Conservation (phyloP, 2,113 vertebrate species). For the Danionella cerebrum region DNA sequence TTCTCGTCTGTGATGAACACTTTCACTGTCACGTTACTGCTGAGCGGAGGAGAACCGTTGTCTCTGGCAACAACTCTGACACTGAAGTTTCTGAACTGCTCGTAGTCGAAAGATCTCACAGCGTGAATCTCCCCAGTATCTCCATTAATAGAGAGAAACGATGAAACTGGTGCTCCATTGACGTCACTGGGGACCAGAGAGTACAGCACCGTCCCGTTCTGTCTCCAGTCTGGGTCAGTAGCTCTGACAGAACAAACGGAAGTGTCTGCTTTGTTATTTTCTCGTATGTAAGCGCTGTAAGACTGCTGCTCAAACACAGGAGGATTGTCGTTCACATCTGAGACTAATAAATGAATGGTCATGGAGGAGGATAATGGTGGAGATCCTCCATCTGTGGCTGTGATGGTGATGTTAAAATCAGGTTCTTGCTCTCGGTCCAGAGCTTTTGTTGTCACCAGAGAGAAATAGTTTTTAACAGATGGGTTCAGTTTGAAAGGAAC, state of each 20-base stretch:
- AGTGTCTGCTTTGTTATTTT: conserved; percentile 60
- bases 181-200: conserved; percentile 54
- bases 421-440: conserved; percentile 45
- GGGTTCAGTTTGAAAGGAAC: conserved; percentile 59
- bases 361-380: conserved; percentile 47
- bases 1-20: conserved; percentile 62
- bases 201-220: conserved; percentile 65
- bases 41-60: conserved; percentile 62
- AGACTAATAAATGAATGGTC: conserved; percentile 50
- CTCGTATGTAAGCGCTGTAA: conserved; percentile 54
- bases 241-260: conserved; percentile 61
- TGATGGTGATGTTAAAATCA: conserved; percentile 50
- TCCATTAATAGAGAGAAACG: conserved; percentile 65
- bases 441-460: conserved; percentile 37
- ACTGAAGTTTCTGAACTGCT: conserved; percentile 55
- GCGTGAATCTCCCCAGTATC: conserved; percentile 65
- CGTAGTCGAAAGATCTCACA: conserved; percentile 67
- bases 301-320: conserved; percentile 51
- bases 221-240: conserved; percentile 58
- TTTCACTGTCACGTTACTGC: conserved; percentile 57
- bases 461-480: conserved; percentile 56
- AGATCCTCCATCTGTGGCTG: conserved; percentile 51
- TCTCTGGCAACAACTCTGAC: conserved; percentile 57
- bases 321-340: conserved; percentile 65
- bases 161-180: conserved; percentile 53